Percentiles rank a stretch among this genome's conserved stretches.
These are phyloP conservation scores for Amiota minor DNA, from an alignment of 2,888 invertebrate species.

Conservation along the genomic window DNA sequence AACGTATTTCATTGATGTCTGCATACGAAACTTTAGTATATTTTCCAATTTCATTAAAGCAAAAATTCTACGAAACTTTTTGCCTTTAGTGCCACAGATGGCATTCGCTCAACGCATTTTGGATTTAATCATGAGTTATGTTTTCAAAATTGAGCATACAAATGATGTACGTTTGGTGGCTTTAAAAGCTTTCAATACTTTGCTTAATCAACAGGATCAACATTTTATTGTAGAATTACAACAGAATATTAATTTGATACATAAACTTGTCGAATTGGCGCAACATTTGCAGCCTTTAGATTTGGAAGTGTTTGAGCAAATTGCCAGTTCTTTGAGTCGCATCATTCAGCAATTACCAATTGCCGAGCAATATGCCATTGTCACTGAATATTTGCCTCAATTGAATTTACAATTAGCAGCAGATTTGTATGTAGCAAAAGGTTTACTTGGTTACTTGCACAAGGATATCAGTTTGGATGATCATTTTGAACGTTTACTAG, in stretches of 20 bases:
- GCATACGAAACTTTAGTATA: constrained; percentile 59
- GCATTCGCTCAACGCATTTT: constrained; percentile 65
- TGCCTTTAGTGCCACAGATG: constrained; percentile 64
- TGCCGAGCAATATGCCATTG: constrained; percentile 73
- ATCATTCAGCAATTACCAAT: constrained; percentile 72
- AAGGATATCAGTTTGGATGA: constrained; percentile 66
- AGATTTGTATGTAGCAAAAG: constrained; percentile 70
- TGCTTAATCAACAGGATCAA: constrained; percentile 56
- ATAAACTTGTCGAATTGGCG: constrained; percentile 71
- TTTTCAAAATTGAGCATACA: constrained; percentile 50
- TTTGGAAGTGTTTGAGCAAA: constrained; percentile 65
- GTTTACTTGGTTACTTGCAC: constrained; percentile 69
- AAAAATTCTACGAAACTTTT: constrained; percentile 64
- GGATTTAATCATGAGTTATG: constrained; percentile 60
- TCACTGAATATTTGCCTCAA: constrained; percentile 71
- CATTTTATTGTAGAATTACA: constrained; percentile 73
- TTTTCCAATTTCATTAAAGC: constrained; percentile 63
- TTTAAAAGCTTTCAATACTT: constrained; percentile 63
- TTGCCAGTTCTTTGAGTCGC: constrained; percentile 73
- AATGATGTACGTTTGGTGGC: constrained; percentile 61
- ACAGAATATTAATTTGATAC: constrained; percentile 72
- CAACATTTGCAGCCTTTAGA: constrained; percentile 44
- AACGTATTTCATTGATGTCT: constrained; percentile 63
- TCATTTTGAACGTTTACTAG: constrained; percentile 67
- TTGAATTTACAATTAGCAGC: constrained; percentile 62